Conservation (phyloP, 2,888 invertebrate genomes). For the Mongoloraphidia duomilia region DNA sequence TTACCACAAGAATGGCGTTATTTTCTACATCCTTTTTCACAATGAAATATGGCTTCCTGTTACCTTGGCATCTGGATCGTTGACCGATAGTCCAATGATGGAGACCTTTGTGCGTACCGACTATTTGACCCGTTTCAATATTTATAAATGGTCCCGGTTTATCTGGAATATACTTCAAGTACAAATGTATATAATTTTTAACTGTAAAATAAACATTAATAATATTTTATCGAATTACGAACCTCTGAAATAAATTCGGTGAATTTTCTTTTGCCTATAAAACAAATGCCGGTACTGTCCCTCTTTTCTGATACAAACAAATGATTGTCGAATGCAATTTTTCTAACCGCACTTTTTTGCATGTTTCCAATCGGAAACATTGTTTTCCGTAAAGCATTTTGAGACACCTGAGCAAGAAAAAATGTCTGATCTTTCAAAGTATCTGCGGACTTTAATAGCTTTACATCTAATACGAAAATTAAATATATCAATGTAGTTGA, state of each 20-base stretch:
- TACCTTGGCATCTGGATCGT: slow-evolving; percentile 51
- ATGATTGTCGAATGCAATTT: slow-evolving; percentile 56
- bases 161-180: slow-evolving; percentile 60
- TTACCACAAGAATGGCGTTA: slow-evolving; percentile 68
- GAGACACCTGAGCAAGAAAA: slow-evolving; percentile 76
- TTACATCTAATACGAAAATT: slow-evolving; percentile 37
- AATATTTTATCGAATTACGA: slow-evolving; percentile 18
- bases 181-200: slow-evolving; percentile 3
- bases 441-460: slow-evolving; percentile 58
- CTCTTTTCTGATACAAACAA: slow-evolving; percentile 57
- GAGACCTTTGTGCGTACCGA: slow-evolving; percentile 73
- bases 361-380: slow-evolving; percentile 84
- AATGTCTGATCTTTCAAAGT: slow-evolving; percentile 86
- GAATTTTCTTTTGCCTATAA: slow-evolving; percentile 83
- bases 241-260: slow-evolving; percentile 79
- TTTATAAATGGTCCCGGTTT: slow-evolving; percentile 70
- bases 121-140: slow-evolving; percentile 55
- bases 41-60: slow-evolving; percentile 54
- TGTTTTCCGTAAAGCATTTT: slow-evolving; percentile 57
- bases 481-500: slow-evolving; percentile 1
- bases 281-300: slow-evolving; percentile 93
- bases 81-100: slow-evolving; percentile 94
- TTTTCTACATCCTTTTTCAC: slow-evolving; percentile 51
- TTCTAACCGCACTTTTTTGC: slow-evolving; percentile 62
- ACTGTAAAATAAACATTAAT: slow-evolving; percentile 8